phyloP scores from a whole-genome alignment of 2,113 vertebrate species.

The Centrocercus urophasianus region DNA sequence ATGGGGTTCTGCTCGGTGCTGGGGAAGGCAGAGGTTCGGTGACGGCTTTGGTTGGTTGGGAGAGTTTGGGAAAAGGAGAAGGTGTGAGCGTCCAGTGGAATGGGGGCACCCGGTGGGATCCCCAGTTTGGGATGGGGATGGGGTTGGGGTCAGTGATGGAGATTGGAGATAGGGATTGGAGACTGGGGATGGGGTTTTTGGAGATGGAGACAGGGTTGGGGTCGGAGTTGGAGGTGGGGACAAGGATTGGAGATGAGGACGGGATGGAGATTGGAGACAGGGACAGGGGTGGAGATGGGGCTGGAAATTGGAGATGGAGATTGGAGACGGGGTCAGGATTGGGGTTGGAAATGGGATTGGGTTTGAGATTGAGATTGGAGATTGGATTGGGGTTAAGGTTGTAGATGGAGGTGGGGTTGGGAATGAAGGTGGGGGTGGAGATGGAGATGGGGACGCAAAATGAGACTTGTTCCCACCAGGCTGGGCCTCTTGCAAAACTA shows the following conservation, averaged over 20 bases:
- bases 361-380: background rate
- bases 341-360: too few species aligned
- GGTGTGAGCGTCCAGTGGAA: background rate
- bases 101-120: accelerated
- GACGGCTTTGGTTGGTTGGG: accelerated
- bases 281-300: too few species aligned
- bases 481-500: background rate
- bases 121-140: background rate
- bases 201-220: too few species aligned
- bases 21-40: background rate
- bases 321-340: too few species aligned
- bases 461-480: background rate
- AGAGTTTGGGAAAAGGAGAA: background rate
- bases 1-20: accelerated
- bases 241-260: background rate
- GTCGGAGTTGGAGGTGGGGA: background rate
- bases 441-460: background rate
- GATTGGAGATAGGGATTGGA: too few species aligned
- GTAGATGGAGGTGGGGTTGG: background rate
- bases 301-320: too few species aligned
- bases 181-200: too few species aligned
- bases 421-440: too few species aligned
- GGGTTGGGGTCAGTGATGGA: too few species aligned
- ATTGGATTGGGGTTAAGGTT: background rate
- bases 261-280: too few species aligned